A percentile compares a stretch with the other conserved stretches of the same genome.
phyloP scores from a whole-genome alignment of 2,797 vertebrate species.

The Hemibagrus guttatus region DNA sequence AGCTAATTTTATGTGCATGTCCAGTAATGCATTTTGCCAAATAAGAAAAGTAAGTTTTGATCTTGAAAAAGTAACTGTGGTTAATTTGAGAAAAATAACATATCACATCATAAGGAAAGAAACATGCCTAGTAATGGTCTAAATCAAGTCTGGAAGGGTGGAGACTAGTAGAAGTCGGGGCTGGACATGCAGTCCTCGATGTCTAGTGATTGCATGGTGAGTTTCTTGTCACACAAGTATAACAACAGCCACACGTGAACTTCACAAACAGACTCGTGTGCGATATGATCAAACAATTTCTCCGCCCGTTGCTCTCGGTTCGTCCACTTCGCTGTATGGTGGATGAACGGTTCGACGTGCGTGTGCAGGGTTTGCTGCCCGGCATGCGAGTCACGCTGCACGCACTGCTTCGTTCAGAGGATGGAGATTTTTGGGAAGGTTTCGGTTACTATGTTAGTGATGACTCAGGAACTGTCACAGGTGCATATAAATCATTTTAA shows the following conservation, averaged over 20 bases:
- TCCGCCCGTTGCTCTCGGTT: conserved; percentile 58
- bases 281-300: not conserved
- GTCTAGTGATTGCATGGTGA: not conserved
- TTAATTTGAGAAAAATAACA: no score
- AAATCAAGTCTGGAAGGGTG: not conserved
- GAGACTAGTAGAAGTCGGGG: not conserved
- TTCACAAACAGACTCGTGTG: not conserved
- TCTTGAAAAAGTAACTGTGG: no score
- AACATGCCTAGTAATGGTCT: no score
- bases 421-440: conserved; percentile 68
- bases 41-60: no score
- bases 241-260: not conserved
- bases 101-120: no score
- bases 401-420: conserved; percentile 62
- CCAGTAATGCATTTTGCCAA: no score
- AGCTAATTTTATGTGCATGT: no score
- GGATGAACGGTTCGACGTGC: conserved; percentile 67
- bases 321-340: conserved; percentile 67
- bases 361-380: conserved; percentile 58
- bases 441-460: conserved; percentile 68
- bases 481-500: conserved; percentile 49
- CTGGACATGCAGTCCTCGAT: not conserved
- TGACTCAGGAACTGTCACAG: conserved; percentile 61
- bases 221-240: no score
- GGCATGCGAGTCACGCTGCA: conserved; percentile 58